phyloP scores from a whole-genome alignment of 2,113 vertebrate species.

The Indri indri region DNA sequence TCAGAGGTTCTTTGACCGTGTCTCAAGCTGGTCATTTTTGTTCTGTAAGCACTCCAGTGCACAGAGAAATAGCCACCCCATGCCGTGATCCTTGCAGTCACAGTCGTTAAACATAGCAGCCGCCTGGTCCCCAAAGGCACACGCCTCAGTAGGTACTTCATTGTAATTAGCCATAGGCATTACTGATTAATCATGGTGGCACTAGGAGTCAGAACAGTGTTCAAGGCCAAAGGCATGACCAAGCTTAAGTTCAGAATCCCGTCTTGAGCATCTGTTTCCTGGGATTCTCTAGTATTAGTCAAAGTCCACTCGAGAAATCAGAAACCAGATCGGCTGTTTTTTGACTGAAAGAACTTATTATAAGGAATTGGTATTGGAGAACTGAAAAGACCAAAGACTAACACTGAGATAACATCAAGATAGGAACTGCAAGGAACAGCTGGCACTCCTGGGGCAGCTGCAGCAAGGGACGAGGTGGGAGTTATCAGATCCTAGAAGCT shows the following conservation, averaged over 20 bases:
- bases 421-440: background rate
- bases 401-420: background rate
- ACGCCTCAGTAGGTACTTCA: background rate
- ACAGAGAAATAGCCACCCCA: background rate
- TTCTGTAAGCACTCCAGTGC: background rate
- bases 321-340: background rate
- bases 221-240: background rate
- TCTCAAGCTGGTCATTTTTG: background rate
- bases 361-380: background rate
- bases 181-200: background rate
- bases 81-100: background rate
- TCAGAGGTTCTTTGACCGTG: background rate
- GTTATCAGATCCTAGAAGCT: background rate
- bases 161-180: background rate
- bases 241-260: background rate
- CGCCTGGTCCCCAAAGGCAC: background rate
- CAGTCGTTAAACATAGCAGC: background rate
- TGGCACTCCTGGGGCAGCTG: fast-evolving
- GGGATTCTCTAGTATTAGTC: background rate
- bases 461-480: background rate
- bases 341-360: background rate
- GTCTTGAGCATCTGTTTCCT: background rate
- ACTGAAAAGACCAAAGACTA: background rate
- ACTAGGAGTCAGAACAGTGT: background rate
- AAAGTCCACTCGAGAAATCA: background rate